phyloP scores from a whole-genome alignment of 2,888 invertebrate species.

The Dryobota labecula region DNA sequence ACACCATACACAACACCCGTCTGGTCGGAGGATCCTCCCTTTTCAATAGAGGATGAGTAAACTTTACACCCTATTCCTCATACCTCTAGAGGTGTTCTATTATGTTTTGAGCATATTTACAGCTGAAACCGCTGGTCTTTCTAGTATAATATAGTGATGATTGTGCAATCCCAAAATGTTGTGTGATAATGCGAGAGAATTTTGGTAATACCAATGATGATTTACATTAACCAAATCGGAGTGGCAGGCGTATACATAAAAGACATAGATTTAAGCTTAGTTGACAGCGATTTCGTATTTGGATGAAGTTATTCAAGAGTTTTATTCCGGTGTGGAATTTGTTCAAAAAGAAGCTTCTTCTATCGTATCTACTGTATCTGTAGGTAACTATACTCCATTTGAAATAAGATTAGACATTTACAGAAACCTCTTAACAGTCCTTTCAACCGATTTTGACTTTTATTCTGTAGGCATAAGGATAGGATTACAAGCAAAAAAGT shows the following conservation, averaged over 20 bases:
- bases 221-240: constrained; percentile 44
- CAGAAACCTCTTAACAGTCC: no score
- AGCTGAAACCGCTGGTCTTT: no score
- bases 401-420: no score
- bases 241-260: constrained; percentile 12
- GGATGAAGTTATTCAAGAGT: not conserved
- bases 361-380: not conserved
- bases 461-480: no score
- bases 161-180: not conserved
- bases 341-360: not conserved
- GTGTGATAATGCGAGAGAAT: constrained; percentile 45
- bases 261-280: constrained; percentile 10
- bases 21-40: no score
- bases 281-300: not conserved
- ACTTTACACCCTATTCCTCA: no score
- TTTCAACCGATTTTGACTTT: no score
- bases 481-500: no score
- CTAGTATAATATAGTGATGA: not conserved
- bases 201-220: constrained; percentile 54
- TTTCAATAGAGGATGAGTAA: no score
- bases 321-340: not conserved
- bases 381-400: no score
- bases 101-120: not conserved
- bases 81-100: not conserved
- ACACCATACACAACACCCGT: no score